Percentiles rank a stretch among this genome's conserved stretches.
These are phyloP conservation scores for Diachrysia chrysitis DNA, from an alignment of 2,888 invertebrate genomes.

Conservation along the genomic window DNA sequence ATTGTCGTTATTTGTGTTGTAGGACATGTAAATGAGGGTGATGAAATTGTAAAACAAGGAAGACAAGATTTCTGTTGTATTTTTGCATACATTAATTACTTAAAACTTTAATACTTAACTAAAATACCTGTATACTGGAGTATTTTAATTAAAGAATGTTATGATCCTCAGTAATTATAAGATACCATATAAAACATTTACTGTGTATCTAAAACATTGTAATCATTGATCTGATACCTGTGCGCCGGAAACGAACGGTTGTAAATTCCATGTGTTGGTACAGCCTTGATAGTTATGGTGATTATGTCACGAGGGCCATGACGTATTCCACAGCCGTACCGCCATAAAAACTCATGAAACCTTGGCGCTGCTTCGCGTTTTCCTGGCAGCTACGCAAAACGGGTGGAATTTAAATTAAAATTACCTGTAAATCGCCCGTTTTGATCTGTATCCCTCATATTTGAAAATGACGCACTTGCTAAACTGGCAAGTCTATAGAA, in stretches of 20 bases:
- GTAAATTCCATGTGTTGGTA: slow-evolving; percentile 65
- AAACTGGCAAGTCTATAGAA: too few species aligned
- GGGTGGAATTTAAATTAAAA: slow-evolving; percentile 33
- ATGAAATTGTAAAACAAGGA: neutral
- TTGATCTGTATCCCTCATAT: neutral
- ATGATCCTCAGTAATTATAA: neutral
- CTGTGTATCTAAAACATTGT: neutral
- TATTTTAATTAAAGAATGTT: neutral
- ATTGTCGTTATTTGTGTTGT: neutral
- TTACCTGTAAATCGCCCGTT: neutral
- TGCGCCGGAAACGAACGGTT: slow-evolving; percentile 69
- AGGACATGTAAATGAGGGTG: neutral
- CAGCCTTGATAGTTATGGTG: slow-evolving; percentile 65
- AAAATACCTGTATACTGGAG: neutral
- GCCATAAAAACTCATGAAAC: slow-evolving; percentile 53
- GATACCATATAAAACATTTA: neutral
- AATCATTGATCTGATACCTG: slow-evolving; percentile 21
- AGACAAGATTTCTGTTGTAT: too few species aligned
- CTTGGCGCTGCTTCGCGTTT: slow-evolving; percentile 38
- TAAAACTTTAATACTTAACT: too few species aligned
- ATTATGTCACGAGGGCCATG: slow-evolving; percentile 68
- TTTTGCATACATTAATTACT: too few species aligned
- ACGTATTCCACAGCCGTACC: slow-evolving; percentile 67
- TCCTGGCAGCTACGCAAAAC: slow-evolving; percentile 21
- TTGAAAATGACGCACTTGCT: neutral